Conservation (phyloP, 2,113 vertebrate species). For the Pteronura brasiliensis region DNA sequence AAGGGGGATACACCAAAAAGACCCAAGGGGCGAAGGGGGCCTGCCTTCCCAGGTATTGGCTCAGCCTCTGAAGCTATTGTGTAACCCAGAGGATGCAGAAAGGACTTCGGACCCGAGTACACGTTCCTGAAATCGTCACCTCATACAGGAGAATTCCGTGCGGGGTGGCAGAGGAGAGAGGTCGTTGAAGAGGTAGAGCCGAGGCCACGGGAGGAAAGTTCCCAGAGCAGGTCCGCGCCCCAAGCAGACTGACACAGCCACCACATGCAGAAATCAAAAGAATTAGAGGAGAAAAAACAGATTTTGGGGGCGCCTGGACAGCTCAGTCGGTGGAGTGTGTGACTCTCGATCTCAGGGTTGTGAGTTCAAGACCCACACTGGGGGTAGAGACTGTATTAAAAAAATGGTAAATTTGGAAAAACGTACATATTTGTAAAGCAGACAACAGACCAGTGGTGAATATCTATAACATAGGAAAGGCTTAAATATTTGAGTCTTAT, state of each 20-base stretch:
- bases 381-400: not conserved
- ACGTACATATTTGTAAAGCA: not conserved
- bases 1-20: not conserved
- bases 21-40: rapidly evolving
- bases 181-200: too few relatives aligned
- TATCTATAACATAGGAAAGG: not conserved
- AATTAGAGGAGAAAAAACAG: too few relatives aligned
- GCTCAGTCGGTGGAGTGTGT: too few relatives aligned
- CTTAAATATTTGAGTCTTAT: too few relatives aligned
- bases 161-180: not conserved
- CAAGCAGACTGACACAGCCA: rapidly evolving
- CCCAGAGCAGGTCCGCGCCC: rapidly evolving
- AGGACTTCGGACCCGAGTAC: rapidly evolving
- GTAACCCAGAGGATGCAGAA: rapidly evolving
- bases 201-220: too few relatives aligned
- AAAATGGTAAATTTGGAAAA: not conserved
- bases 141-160: not conserved
- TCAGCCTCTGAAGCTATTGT: rapidly evolving
- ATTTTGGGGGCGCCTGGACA: too few relatives aligned
- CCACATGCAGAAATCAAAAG: not conserved
- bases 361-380: not conserved
- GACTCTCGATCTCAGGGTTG: not conserved
- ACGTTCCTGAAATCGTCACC: not conserved
- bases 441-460: not conserved
- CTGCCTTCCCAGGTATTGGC: rapidly evolving